A percentile compares a stretch with the other conserved stretches of the same genome.
Conservation (phyloP, 2,888 invertebrate genomes). For the Aspidiotus destructor region DNA sequence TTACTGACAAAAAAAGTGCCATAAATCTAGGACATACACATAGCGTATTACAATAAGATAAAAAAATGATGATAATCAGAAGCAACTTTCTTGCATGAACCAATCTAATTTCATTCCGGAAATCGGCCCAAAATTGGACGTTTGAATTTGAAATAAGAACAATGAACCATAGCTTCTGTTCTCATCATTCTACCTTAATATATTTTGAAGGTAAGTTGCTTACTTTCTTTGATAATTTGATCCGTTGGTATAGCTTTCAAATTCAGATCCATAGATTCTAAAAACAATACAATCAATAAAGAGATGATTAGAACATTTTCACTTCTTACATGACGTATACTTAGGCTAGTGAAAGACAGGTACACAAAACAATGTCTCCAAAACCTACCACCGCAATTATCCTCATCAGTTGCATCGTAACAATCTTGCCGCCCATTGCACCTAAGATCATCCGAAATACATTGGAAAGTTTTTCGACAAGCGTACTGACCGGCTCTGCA, state of each 20-base stretch:
- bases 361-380: no score
- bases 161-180: no score
- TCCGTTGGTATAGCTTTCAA: slow-evolving; percentile 66
- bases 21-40: no score
- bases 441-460: slow-evolving; percentile 50
- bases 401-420: slow-evolving; percentile 55
- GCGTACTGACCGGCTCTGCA: slow-evolving; percentile 43
- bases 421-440: slow-evolving; percentile 56
- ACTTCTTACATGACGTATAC: slow-evolving; percentile 30
- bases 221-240: slow-evolving; percentile 76
- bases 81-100: no score
- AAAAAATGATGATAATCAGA: no score
- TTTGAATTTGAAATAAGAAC: no score
- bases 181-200: no score
- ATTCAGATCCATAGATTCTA: slow-evolving; percentile 39
- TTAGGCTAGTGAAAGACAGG: no score
- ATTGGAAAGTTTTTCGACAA: slow-evolving; percentile 48
- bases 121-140: no score
- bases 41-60: no score
- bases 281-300: not conserved
- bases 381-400: slow-evolving; percentile 45
- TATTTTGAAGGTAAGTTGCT: slow-evolving; percentile 44
- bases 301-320: not conserved
- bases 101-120: no score
- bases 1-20: no score